Conservation (phyloP, 2,113 vertebrate species). For the Chelonoidis abingdonii region DNA sequence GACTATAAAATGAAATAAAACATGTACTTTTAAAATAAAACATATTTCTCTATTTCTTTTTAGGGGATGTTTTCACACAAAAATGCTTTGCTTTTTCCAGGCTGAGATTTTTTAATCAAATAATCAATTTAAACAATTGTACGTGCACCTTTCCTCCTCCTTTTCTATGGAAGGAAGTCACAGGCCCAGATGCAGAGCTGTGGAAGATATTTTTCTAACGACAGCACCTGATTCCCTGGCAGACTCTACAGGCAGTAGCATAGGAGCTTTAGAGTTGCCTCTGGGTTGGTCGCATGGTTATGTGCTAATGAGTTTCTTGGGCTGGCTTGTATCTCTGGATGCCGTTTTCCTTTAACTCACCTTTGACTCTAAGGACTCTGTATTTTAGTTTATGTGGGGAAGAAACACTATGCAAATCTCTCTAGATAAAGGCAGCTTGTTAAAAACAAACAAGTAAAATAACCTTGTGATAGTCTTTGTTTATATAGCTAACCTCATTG, state of each 20-base stretch:
- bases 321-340: conserved; percentile 46
- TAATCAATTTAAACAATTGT: background rate
- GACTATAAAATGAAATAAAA: conserved; percentile 29
- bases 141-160: background rate
- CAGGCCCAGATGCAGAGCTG: conserved; percentile 55
- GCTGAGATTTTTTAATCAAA: background rate
- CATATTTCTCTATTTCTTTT: background rate
- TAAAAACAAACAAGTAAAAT: background rate
- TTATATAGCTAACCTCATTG: fast-evolving
- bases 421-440: background rate
- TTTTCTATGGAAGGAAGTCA: conserved; percentile 46
- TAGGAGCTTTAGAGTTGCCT: conserved; percentile 54
- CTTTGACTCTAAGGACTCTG: background rate
- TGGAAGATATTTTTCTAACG: conserved; percentile 77
- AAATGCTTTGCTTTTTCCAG: conserved; percentile 3
- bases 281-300: conserved; percentile 67
- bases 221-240: conserved; percentile 80
- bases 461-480: fast-evolving
- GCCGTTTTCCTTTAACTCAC: conserved; percentile 47
- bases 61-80: background rate
- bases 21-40: background rate
- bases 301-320: conserved; percentile 65
- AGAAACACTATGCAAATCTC: background rate
- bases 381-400: background rate
- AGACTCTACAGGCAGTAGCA: conserved; percentile 50